Evolutionary conservation across 2,888 invertebrate species (phyloP), one percentile per base, ranked within the genome.

Genomic region (Cremastinae sp.): DNA sequence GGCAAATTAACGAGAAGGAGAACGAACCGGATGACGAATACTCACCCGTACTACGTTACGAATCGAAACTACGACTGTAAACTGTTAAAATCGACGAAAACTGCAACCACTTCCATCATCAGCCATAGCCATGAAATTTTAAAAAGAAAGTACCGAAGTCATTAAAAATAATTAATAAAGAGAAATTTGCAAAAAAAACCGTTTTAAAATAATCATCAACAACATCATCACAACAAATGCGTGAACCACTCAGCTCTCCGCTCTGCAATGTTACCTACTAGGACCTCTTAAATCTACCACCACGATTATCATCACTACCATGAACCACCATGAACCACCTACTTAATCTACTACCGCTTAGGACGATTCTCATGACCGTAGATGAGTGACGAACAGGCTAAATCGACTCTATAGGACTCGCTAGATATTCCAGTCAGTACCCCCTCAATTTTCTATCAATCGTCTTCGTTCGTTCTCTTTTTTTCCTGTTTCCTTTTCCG

Each of bases 391-490:
- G 86, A 87, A 86, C 89, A 86, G 86, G 87, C 87, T 85, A 84
- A 83, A 88, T 87, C 84, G 88, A 28, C 88, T 80, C 62, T 87
- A 87, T 85, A 88, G 89, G 85, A 86, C 82, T 86, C 89, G 85
- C 87, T 89, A 89, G 87, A 87, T 87, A 85, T 87, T 88, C 85
- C 89, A 89, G 88, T 89, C 88, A 88, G 89, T 89, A 89, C 86
- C 88, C 86, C 53, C 43, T 49, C 28, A 47, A 62, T 81, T 80
- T 69, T 78, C 76, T 87, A 86, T 85, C 84, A 86, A 20, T 86
- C 86, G 83, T 86, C 86, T 55, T 55, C 1, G 39, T 22, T 37
- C 12, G 10, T 55, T 37, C 18, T 14, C 10, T 16, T 35, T 55
- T 28, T 55, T 35, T 35, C 14, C 12, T 55, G 28, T 28, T 53